These are phyloP conservation scores for Actinia tenebrosa DNA, from an alignment of 64 coral and sea anemone genomes.

Conservation along the genomic window DNA sequence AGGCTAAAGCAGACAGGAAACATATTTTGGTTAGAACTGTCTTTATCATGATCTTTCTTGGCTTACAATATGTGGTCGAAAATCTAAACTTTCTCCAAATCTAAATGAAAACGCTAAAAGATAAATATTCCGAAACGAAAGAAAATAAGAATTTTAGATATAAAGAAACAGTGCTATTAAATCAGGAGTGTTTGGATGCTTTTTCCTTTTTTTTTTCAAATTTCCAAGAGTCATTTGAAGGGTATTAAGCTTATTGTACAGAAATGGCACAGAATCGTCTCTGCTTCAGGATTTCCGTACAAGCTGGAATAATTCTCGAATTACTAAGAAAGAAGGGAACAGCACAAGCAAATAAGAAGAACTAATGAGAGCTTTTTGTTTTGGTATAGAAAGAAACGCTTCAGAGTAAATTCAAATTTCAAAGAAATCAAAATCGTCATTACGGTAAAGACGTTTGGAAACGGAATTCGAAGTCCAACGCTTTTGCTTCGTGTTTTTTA, in stretches of 20 bases:
- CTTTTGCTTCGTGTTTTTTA: neutral
- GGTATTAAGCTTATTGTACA: neutral
- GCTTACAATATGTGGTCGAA: neutral
- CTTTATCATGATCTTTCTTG: neutral
- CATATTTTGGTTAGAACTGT: no score
- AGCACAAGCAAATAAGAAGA: neutral
- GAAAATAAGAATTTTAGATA: neutral
- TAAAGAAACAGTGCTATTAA: neutral
- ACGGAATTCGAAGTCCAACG: neutral
- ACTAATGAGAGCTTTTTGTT: neutral
- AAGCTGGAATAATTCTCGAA: neutral
- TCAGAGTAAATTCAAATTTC: neutral
- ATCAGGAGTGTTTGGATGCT: neutral
- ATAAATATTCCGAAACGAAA: neutral
- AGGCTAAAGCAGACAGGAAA: neutral
- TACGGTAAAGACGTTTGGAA: neutral
- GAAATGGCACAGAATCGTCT: neutral
- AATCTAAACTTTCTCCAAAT: neutral
- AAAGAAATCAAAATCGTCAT: neutral
- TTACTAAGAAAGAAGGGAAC: neutral
- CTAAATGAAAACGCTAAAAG: neutral
- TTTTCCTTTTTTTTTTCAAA: neutral
- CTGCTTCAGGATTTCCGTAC: neutral
- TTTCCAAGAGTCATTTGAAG: neutral
- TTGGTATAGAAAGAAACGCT: neutral